phyloP scores from a whole-genome alignment of 1,140 invertebrate genomes.

The Dinothrombium tinctorium region DNA sequence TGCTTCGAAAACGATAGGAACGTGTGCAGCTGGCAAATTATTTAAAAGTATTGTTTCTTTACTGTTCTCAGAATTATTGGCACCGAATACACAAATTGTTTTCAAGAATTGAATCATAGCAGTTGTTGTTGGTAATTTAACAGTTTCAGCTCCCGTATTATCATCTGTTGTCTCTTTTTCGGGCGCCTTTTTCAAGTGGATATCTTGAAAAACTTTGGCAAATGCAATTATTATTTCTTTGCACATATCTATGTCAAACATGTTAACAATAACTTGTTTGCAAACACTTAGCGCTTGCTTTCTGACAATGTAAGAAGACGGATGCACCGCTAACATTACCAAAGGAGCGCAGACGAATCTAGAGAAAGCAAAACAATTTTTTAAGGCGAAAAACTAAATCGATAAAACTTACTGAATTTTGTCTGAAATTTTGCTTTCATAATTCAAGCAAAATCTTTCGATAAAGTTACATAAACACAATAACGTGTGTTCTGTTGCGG shows the following conservation, averaged over 20 bases:
- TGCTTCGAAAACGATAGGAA: conserved; percentile 1
- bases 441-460: conserved; percentile 34
- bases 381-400: neutral
- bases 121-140: neutral
- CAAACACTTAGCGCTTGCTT: neutral
- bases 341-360: neutral
- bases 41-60: neutral
- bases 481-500: conserved; percentile 37
- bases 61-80: neutral
- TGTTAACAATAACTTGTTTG: neutral
- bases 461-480: conserved; percentile 28
- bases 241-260: neutral
- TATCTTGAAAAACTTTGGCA: neutral
- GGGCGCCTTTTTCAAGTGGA: neutral
- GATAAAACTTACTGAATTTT: conserved; percentile 16
- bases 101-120: neutral
- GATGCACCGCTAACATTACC: neutral
- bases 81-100: neutral
- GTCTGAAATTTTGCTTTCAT: conserved; percentile 30
- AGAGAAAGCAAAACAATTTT: neutral
- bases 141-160: neutral
- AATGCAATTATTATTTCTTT: neutral
- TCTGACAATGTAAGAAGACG: neutral
- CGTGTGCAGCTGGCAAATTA: neutral
- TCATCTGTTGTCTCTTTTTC: neutral